phyloP scores from a whole-genome alignment of 2,888 invertebrate genomes.

The Parnassius smintheus region DNA sequence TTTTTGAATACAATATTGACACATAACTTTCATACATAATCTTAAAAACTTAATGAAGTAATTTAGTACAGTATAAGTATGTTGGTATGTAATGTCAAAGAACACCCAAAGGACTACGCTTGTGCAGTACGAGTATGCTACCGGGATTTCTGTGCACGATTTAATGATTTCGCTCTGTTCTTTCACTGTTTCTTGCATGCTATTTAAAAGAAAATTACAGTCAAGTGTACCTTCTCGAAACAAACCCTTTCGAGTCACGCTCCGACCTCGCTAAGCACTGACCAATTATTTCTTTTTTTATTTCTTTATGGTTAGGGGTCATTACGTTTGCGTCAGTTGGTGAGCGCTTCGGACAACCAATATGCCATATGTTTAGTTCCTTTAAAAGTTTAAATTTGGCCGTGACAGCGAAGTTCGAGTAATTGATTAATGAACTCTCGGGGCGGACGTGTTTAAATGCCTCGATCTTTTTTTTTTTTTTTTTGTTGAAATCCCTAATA shows the following conservation, averaged over 20 bases:
- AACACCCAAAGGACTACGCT: conserved; percentile 39
- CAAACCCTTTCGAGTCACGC: conserved; percentile 76
- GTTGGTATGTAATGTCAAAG: conserved; percentile 12
- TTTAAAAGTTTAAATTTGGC: conserved; percentile 57
- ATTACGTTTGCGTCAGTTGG: conserved; percentile 77
- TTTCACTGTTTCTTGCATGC: conserved; percentile 53
- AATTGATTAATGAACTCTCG: conserved; percentile 74
- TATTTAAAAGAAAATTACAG: conserved; percentile 76
- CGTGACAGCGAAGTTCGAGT: conserved; percentile 69
- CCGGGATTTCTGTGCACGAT: conserved; percentile 73
- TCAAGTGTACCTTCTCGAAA: conserved; percentile 64
- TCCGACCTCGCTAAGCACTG: conserved; percentile 69
- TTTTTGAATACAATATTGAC: too few relatives aligned
- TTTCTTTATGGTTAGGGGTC: conserved; percentile 61
- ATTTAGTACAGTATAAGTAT: too few relatives aligned
- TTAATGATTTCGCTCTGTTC: conserved; percentile 71
- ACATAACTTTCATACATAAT: too few relatives aligned
- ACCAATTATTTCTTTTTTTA: conserved; percentile 72
- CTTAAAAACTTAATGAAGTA: too few relatives aligned
- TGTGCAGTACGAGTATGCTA: conserved; percentile 47
- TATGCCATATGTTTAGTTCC: conserved; percentile 69
- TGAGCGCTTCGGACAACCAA: conserved; percentile 52
- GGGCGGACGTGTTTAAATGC: conserved; percentile 75
- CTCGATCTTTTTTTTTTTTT: conserved; percentile 69
- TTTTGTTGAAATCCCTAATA: conserved; percentile 70